Evolutionary conservation across 1,140 invertebrate genomes (phyloP), one percentile per base, ranked within the genome.

Genomic region (Apolygus lucorum): DNA sequence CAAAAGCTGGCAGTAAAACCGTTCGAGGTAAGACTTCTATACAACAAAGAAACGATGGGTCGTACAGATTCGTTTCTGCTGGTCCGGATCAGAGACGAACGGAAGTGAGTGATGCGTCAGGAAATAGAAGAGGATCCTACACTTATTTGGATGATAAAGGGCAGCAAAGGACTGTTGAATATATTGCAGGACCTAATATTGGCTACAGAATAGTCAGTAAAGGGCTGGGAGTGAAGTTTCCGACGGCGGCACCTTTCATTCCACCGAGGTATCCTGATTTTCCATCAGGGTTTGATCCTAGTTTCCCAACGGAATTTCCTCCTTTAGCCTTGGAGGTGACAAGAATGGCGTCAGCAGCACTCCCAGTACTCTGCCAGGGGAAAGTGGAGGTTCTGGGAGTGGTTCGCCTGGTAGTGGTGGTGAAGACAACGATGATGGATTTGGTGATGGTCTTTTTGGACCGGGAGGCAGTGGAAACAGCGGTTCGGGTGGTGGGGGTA

Each of bases 81-180:
- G 87, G 87, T 8, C 87, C 87, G 1, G 87, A 89, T 75, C 87
- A 88, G 75, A 81, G 87, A 70, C 77, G 88, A 59, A 84, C 87
- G 1, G 88, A 90, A 78, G 84, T 84, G 63, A 87, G 87, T 71
- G 87, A 88, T 72, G 79, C 86, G 0, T 82, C 81, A 59, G 87
- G 87, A 13, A 83, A 88, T 70, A 85, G 88, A 0, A 77, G 86
- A 67, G 88, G 88, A 29, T 88, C 87, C 0, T 90, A 89, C 77
- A 87, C 87, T 2, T 90, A 88, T 75, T 76, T 89, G 17, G 88
- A 89, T 74, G 87, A 89, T 74, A 87, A 88, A 80, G 87, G 87
- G 1, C 82, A 86, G 24, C 87, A 88, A 79, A 82, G 80, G 67
- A 86, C 87, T 0, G 87, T 88, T 1, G 83, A 89, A 75, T 90